phyloP scores from a whole-genome alignment of 2,113 vertebrate species.

The Cyanoderma ruficeps region DNA sequence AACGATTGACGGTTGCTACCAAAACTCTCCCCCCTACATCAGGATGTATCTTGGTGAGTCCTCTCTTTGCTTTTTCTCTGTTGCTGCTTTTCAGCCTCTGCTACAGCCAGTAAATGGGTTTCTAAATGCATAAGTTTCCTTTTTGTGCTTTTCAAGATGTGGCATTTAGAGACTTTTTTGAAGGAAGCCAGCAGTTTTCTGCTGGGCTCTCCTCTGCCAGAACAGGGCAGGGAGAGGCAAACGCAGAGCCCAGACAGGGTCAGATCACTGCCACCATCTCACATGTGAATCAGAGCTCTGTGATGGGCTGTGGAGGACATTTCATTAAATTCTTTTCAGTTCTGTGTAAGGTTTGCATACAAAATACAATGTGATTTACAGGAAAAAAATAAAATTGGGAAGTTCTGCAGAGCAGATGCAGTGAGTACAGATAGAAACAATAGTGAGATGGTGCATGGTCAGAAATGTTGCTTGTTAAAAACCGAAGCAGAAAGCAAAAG shows the following conservation, averaged over 20 bases:
- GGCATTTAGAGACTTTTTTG: background rate
- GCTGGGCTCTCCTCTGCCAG: background rate
- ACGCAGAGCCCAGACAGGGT: accelerated
- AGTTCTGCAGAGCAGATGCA: background rate
- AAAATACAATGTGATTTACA: background rate
- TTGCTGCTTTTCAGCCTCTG: background rate
- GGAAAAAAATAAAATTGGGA: background rate
- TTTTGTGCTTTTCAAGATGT: background rate
- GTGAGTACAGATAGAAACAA: background rate
- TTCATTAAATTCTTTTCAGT: background rate
- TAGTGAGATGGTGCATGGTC: background rate
- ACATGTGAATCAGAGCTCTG: background rate
- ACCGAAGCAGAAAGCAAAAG: constrained; percentile 7
- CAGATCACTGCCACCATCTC: background rate
- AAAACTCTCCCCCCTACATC: background rate
- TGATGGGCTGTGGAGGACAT: background rate
- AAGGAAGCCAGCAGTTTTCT: background rate
- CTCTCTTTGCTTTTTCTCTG: background rate
- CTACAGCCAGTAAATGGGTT: background rate
- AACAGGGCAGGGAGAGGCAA: background rate
- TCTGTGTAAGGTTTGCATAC: background rate
- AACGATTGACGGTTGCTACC: background rate
- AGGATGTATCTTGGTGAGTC: constrained; percentile 53
- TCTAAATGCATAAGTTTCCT: background rate
- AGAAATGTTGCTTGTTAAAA: background rate